Conservation (phyloP, 2,113 vertebrate genomes). For the Dicentrarchus labrax region DNA sequence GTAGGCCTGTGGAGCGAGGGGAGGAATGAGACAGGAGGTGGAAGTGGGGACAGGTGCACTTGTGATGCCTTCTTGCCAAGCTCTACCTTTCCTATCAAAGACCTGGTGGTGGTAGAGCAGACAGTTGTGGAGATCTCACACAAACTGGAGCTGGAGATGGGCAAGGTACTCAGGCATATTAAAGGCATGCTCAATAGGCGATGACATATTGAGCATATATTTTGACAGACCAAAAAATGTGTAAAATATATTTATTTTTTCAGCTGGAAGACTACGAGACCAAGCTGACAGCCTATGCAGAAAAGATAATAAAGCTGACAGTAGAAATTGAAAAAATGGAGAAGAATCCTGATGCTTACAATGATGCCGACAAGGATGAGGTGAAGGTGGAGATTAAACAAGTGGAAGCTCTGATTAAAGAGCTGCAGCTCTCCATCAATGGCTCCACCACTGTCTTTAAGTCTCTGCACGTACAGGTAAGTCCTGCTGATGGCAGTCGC, state of each 20-base stretch:
- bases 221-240: neutral
- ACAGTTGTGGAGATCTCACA: constrained; percentile 59
- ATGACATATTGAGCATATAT: neutral
- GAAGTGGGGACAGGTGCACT: constrained; percentile 60
- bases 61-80: constrained; percentile 79
- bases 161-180: constrained; percentile 63
- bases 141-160: constrained; percentile 77
- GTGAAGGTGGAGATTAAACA: constrained; percentile 82
- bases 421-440: constrained; percentile 77
- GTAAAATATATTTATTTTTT: constrained; percentile 14
- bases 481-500: neutral
- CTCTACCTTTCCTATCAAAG: constrained; percentile 68
- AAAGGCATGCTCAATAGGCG: neutral
- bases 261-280: constrained; percentile 87
- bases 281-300: constrained; percentile 82
- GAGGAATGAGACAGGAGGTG: constrained; percentile 64
- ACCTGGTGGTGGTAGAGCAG: constrained; percentile 71
- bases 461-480: constrained; percentile 76
- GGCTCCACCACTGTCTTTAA: constrained; percentile 66
- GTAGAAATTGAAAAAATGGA: constrained; percentile 85
- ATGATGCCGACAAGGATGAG: constrained; percentile 65
- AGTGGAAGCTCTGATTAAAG: constrained; percentile 78
- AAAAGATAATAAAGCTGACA: constrained; percentile 86
- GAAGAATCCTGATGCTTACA: constrained; percentile 70
- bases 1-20: constrained; percentile 37